These are phyloP conservation scores for Dilophus febrilis DNA, from an alignment of 2,888 invertebrate species.

Conservation along the genomic window DNA sequence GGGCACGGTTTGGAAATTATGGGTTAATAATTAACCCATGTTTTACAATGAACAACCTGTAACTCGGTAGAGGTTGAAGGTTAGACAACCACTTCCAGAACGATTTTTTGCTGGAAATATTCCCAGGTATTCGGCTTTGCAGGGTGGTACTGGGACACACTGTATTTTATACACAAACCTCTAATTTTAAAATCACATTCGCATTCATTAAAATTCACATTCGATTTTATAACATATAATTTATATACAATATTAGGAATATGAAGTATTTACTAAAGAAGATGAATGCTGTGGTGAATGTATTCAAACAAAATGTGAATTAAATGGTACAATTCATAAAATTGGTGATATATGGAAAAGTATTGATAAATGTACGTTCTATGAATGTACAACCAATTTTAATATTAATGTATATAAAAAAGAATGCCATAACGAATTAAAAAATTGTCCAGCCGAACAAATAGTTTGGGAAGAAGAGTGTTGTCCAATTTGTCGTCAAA, in stretches of 20 bases:
- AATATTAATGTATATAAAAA: constrained; percentile 23
- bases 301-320: constrained; percentile 23
- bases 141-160: too few species aligned
- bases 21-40: too few species aligned
- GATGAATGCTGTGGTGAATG: constrained; percentile 27
- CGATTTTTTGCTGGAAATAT: too few species aligned
- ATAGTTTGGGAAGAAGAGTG: constrained; percentile 21
- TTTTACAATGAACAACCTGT: too few species aligned
- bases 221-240: too few species aligned
- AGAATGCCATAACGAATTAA: constrained; percentile 20
- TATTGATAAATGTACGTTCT: constrained; percentile 21
- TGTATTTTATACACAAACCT: too few species aligned
- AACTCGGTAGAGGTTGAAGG: too few species aligned
- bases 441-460: constrained; percentile 18
- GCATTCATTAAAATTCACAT: too few species aligned
- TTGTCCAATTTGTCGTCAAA: constrained; percentile 21
- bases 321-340: constrained; percentile 19
- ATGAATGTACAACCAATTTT: constrained; percentile 22
- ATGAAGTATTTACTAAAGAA: constrained; percentile 17
- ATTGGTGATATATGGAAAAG: constrained; percentile 27
- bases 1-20: too few species aligned
- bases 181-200: too few species aligned
- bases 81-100: too few species aligned
- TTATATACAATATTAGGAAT: constrained; percentile 21
- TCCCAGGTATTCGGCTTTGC: too few species aligned